Conservation (phyloP, 2,113 vertebrate genomes). For the Rissa tridactyla region DNA sequence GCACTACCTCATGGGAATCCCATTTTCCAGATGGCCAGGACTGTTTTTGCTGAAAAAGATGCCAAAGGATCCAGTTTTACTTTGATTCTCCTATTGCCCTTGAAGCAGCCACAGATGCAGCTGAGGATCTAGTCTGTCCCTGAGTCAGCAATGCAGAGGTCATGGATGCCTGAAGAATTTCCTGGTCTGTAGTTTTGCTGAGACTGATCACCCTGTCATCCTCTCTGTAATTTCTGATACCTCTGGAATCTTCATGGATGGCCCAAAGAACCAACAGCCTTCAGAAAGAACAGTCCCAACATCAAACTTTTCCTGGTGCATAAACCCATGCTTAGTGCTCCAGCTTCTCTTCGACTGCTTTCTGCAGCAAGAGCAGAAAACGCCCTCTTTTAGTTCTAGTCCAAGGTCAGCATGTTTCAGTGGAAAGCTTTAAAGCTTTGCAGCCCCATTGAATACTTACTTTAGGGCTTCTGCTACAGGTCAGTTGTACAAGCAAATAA, state of each 20-base stretch:
- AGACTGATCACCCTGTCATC: neutral
- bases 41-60: neutral
- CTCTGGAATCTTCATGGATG: neutral
- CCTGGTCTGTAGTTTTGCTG: neutral
- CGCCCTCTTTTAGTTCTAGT: neutral
- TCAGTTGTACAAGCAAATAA: neutral
- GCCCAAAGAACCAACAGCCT: neutral
- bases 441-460: neutral
- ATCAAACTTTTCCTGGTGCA: neutral
- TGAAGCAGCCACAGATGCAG: neutral
- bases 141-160: neutral
- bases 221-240: neutral
- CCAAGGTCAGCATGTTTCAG: neutral
- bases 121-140: neutral
- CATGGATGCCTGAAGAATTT: neutral
- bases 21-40: neutral
- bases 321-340: neutral
- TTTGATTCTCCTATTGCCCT: neutral
- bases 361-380: neutral
- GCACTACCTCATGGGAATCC: neutral
- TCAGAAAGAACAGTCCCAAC: neutral
- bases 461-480: neutral
- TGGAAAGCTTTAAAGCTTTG: neutral
- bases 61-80: neutral
- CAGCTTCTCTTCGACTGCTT: neutral